Evolutionary conservation across 1,140 invertebrate species (phyloP), one percentile per base, ranked within the genome.

Genomic region (Leptopilina boulardi): DNA sequence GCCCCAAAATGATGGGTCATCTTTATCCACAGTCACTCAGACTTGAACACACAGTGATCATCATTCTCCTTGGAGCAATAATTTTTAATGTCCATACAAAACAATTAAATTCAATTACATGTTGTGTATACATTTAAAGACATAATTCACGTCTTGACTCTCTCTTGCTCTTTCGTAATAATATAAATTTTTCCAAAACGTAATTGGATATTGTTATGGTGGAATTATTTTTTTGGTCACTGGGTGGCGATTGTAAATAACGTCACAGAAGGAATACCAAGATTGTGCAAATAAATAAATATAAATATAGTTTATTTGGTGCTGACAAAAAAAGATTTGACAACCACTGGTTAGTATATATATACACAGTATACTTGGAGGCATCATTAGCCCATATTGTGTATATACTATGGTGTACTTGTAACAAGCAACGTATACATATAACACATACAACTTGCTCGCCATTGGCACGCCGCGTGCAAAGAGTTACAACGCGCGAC

Each of bases 1-100:
- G 75, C 71, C 72, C 59, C 75, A 77, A 78, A n/a, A 80, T 81
- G 74, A 84, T 82, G 75, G 79, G 79, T 83, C 77, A 75, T 23
- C 42, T n/a, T 44, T 44, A 44, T 9, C 13, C n/a, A n/a, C 34
- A 38, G 34, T 38, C 34, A 4, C 41, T 42, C 41, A 42, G 56
- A 56, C 70, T n/a, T n/a, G n/a, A 59, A 70, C 66, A 34, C 59
- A 47, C 70, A 11, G 23, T 56, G 81, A 47, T 75, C 59, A 41
- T 75, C 54, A 41, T 73, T 70, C 38, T 51, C n/a, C 26, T 30
- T 30, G 26, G 26, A 42, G 44, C 13, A 51, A 18, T 51, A 51
- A 51, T 18, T 51, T 42, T 42, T 51, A 34, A 34, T 34, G 13
- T n/a, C 15, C 44, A 47, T n/a, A 13, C 44, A 15, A 51, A 51